These are phyloP conservation scores for Chromobotia macracanthus DNA, from an alignment of 2,797 vertebrate genomes.

Conservation along the genomic window DNA sequence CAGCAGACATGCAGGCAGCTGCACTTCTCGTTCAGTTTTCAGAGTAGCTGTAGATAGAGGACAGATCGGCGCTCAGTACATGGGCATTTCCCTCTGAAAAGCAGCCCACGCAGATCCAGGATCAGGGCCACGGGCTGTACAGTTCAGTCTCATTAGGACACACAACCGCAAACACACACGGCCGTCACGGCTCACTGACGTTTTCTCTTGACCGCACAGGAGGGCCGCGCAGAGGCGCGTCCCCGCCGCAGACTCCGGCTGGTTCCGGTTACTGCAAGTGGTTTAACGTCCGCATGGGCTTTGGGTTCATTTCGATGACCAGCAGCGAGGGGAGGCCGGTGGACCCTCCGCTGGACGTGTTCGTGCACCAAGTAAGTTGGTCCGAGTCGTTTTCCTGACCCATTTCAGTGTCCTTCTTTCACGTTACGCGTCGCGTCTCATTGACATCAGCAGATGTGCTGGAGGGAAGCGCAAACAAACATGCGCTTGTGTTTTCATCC, in stretches of 20 bases:
- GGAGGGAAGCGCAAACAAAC: slow-evolving; percentile 4
- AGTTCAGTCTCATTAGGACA: neutral
- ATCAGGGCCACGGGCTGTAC: neutral
- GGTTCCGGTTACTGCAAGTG: slow-evolving; percentile 97
- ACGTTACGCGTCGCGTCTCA: slow-evolving; percentile 38
- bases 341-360: slow-evolving; percentile 94
- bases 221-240: slow-evolving; percentile 94
- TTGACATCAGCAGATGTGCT: slow-evolving; percentile 40
- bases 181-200: neutral
- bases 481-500: slow-evolving; percentile 32
- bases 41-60: neutral
- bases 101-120: neutral
- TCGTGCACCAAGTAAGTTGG: slow-evolving; percentile 98
- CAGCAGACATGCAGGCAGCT: slow-evolving; percentile 9
- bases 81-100: slow-evolving; percentile 29
- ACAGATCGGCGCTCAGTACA: neutral
- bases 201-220: slow-evolving; percentile 76
- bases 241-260: slow-evolving; percentile 85
- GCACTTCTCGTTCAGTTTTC: slow-evolving; percentile 35
- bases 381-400: neutral
- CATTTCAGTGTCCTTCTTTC: slow-evolving; percentile 5
- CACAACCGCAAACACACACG: slow-evolving; percentile 1
- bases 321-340: slow-evolving; percentile 90
- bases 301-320: slow-evolving; percentile 98
- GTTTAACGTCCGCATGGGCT: slow-evolving; percentile 99